Evolutionary conservation across 2,888 invertebrate genomes (phyloP), one percentile per base, ranked within the genome.

Genomic region (Epicampocera succincta): DNA sequence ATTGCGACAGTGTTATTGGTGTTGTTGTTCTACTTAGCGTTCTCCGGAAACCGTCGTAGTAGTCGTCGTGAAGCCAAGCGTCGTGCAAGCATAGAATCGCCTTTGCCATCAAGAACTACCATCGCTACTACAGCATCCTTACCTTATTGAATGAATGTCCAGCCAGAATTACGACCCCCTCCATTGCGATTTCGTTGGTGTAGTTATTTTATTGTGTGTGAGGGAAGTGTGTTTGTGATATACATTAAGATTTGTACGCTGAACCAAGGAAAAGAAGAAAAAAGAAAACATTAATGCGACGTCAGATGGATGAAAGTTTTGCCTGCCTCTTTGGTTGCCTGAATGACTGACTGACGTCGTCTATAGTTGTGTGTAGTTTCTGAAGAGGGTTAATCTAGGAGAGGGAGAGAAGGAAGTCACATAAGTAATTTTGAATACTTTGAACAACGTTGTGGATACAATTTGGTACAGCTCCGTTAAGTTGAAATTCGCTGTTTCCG

Each of bases 201-300:
- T 46, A 60, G 42, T 68, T 72, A 76, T 56, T 52, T 44, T 63
- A 61, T 46, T 72, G 46, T 71, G 68, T 52, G 58, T 66, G 46
- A 58, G 54, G 13, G 44, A 48, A 52, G 50, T 52, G 40, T 44
- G 66, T 60, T 4, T n/a, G 17, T 54, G 38, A 56, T 56, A 29
- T 84, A 87, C 85, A 86, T 86, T 84, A 33, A 33, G 29, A 13
- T 15, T n/a, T 25, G 25, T 52, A 52, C 2, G 33, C 33, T 33
- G 33, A 33, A 33, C 33, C 5, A 33, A 33, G 8, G 8, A 33
- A 33, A 33, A 33, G 8, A 33, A 8, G 77, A 81, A 56, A 85
- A 83, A 84, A 86, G 86, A 86, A 86, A 72, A 61, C 85, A 87
- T 86, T 87, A 88, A 88, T 89, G 87, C 87, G 88, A 88, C 88